phyloP scores from a whole-genome alignment of 2,888 invertebrate species.

The Trimorus sp. region DNA sequence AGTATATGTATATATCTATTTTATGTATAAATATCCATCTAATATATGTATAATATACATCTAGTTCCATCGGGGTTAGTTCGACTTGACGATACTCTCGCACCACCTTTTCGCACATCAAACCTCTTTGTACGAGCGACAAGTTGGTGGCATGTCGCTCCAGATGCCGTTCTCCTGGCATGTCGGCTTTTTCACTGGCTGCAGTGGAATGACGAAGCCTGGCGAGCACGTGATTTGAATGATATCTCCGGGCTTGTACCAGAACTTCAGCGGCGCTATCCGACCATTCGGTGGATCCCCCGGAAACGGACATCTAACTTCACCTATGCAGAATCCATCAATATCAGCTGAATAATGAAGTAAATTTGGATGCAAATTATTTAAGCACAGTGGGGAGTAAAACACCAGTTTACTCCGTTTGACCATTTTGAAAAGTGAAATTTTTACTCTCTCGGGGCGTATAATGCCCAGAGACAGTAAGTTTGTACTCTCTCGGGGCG shows the following conservation, averaged over 20 bases:
- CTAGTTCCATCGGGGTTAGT: conserved; percentile 6
- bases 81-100: conserved; percentile 39
- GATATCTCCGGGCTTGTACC: conserved; percentile 88
- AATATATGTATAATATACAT: too few species aligned
- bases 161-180: conserved; percentile 87
- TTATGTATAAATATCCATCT: too few species aligned
- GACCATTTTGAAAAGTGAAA: too few species aligned
- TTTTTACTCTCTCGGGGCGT: too few species aligned
- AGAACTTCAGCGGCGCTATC: conserved; percentile 87
- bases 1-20: too few species aligned
- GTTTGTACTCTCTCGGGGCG: too few species aligned
- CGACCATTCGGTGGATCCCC: conserved; percentile 88
- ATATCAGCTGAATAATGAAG: conserved; percentile 39
- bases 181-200: conserved; percentile 85
- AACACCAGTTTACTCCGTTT: too few species aligned
- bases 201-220: conserved; percentile 84
- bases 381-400: too few species aligned
- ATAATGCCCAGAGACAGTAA: too few species aligned
- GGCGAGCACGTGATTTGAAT: conserved; percentile 87
- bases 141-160: conserved; percentile 87
- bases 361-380: too few species aligned
- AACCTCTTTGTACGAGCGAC: conserved; percentile 86
- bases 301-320: conserved; percentile 88
- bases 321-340: conserved; percentile 83
- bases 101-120: conserved; percentile 75